Base-by-base conservation (phyloP, 2,888 invertebrate genomes). In the Conops quadrifasciatus region DNA sequence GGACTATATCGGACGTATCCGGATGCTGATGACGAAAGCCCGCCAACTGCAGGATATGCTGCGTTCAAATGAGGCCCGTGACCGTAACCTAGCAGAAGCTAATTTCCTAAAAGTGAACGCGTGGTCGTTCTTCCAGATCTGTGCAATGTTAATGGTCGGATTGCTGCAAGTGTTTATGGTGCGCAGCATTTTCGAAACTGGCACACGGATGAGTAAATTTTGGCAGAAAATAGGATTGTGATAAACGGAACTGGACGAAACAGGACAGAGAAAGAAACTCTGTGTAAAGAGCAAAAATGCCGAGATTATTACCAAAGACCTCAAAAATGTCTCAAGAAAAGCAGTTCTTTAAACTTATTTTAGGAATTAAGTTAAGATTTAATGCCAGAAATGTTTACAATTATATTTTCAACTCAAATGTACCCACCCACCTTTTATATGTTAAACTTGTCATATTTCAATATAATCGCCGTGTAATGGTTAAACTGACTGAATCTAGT, bases 101-200 rank as follows among this genome's bases (percentile, higher is more conserved):
- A 94, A 94, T 85, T 93, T 90, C 80, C 91, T 91, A 74, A 90
- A 92, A 75, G 94, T 96, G 0, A 94, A 94, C 80, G 87, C 89
- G 66, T 94, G 94, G 91, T 94, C 94, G 0, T 82, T 90, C 60
- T 83, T 94, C 30, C 93, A 94, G 81, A 89, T 95, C 51, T 80
- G 87, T 36, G 88, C 93, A 26, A 93, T 96, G 92, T 77, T 92
- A 26, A 77, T 87, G 7, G 93, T 95, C 0, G 94, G 93, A 1
- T 79, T 90, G 67, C 81, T 93, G n/a, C 91, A 93, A 88, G 93
- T 95, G 2, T 84, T 93, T 58, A 91, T 95, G 88, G 89, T 95
- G 19, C 90, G 91, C 75, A 93, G 92, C 83, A 87, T 96, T 28
- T 96, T 95, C 79, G 93, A 94, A 81, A 84, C 82, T 0, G 87